Evolutionary conservation across 2,888 invertebrate species (phyloP).

Genomic region (Pristionchus exspectatus): DNA sequence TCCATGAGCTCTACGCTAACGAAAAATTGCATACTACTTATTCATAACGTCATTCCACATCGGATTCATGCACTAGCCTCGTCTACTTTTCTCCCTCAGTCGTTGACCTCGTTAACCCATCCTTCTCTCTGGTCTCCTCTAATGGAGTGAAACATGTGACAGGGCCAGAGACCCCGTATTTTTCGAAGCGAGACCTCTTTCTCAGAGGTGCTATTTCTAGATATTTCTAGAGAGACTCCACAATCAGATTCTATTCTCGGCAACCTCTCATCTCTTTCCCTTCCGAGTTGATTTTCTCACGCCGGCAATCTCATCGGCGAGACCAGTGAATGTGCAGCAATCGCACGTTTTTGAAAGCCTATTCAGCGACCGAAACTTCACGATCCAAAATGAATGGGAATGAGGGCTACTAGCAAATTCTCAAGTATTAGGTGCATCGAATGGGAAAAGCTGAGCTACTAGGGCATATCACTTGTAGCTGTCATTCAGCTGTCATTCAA

Average conservation of each 20-base stretch:
- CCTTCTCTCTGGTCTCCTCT: background rate
- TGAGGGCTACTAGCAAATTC: background rate
- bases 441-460: too few species aligned
- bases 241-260: background rate
- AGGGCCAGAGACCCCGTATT: background rate
- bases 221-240: background rate
- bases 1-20: too few species aligned
- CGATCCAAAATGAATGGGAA: background rate
- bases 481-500: too few species aligned
- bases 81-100: background rate
- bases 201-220: background rate
- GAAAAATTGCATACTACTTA: too few species aligned
- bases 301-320: background rate
- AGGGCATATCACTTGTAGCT: too few species aligned
- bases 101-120: conserved; percentile 15
- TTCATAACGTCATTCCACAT: background rate
- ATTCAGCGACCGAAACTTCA: background rate
- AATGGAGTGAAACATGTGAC: conserved; percentile 1
- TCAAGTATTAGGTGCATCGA: background rate
- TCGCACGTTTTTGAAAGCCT: background rate
- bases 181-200: background rate
- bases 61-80: background rate
- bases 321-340: background rate
- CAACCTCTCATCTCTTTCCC: background rate
- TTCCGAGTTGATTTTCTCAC: background rate